Evolutionary conservation across 1,140 invertebrate species (phyloP).

Genomic region (Druon quercuslanigerum): DNA sequence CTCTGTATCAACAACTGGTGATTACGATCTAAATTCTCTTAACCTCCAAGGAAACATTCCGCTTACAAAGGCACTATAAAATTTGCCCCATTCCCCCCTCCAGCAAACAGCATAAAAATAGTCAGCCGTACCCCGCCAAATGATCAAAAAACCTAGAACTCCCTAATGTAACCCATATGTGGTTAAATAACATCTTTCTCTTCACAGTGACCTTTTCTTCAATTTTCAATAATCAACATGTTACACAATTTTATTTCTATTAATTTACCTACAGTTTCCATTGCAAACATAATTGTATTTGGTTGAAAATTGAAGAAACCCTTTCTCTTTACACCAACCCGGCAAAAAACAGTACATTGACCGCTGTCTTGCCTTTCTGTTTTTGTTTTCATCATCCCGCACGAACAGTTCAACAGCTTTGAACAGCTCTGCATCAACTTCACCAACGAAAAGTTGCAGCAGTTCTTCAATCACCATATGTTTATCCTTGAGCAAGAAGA

Average conservation of each 20-base stretch:
- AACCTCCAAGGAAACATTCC: too few species aligned
- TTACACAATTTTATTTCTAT: neutral
- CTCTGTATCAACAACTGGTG: neutral
- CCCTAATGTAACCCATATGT: neutral
- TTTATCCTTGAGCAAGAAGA: constrained; percentile 85
- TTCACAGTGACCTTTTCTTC: constrained; percentile 11
- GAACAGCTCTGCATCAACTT: constrained; percentile 84
- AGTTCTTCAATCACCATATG: constrained; percentile 87
- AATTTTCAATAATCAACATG: neutral
- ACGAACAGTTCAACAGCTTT: constrained; percentile 75
- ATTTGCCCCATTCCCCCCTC: neutral
- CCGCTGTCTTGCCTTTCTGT: constrained; percentile 65
- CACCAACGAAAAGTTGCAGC: constrained; percentile 85
- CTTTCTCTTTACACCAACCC: constrained; percentile 33
- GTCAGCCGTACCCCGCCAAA: neutral
- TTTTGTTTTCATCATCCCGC: constrained; percentile 62
- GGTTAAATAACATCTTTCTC: constrained; percentile 3
- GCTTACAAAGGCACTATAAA: constrained; percentile 7
- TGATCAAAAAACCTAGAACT: neutral
- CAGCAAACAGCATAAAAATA: constrained; percentile 47
- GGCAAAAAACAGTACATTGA: constrained; percentile 63
- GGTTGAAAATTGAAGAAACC: constrained; percentile 23
- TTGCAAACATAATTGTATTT: neutral
- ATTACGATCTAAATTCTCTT: neutral
- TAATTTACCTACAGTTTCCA: neutral